Base-by-base conservation (phyloP, 2,113 vertebrate species). In the Silurus asotus region DNA sequence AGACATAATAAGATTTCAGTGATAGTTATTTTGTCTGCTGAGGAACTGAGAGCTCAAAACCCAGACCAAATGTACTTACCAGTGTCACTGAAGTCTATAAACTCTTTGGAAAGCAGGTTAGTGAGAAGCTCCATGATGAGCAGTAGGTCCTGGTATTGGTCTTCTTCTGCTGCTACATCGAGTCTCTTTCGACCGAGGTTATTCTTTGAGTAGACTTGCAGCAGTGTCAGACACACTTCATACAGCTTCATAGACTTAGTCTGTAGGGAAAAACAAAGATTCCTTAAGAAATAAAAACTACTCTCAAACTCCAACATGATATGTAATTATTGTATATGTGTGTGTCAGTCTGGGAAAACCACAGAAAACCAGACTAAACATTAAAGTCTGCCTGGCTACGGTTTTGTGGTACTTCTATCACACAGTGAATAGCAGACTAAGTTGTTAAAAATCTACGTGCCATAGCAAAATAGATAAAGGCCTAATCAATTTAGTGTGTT, bases 91-190 rank as follows among this genome's bases (percentile, higher is more conserved):
- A 99, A 99, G 93, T 99, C 98, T 81, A 99, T 99, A 93, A 99
- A 99, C 93, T 99, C 98, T 90, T 99, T 99, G 86, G 97, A 99
- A 0, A 99, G 95, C 83, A 99, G 96, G 92, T 99, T 99, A 64
- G 98, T 99, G 83, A 99, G 97, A 88, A 99, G 97, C 89, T 99
- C 98, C 98, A 99, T 99, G 91, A 99, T 99, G 88, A 99, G 98
- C n/a, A 99, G 96, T 85, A 99, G 95, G 93, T 99, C 98, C 92
- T 99, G 98, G 92, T 99, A 99, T 88, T 99, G 98, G 79, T 99
- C 98, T 92, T 99, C 98, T 92, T 99, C 98, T 0, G 96, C 97
- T 0, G 96, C 94, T 72, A 97, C 96, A 88, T 99, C 98, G 76
- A 95, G 93, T 14, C 97, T 94, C 88, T 98, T 97, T 53, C 98